Base-by-base conservation (phyloP, 1,140 invertebrate genomes). In the Chlorops oryzae region DNA sequence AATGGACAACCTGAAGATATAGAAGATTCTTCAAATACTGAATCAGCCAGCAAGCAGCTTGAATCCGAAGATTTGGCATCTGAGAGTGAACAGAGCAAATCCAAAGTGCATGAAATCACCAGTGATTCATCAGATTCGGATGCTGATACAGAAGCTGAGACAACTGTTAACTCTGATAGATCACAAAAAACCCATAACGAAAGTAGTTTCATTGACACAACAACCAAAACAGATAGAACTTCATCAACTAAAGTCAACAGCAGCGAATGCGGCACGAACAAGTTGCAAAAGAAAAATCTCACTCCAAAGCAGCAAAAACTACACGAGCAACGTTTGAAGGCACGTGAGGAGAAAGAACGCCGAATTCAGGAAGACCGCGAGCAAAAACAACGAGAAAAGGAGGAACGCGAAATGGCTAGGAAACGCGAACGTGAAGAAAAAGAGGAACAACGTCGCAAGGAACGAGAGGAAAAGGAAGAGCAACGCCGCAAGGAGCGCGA, bases 401-500 rank as follows among this genome's bases (percentile, higher is more conserved):
- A 77, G 55, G 70, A 75, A 49, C 65, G 64, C 27, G 72, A 70
- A 47, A 58, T 70, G 47, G 61, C 65, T 49, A 71, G 61, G 50
- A 65, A 73, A 46, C 58, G 61, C n/a, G 72, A 75, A 32, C 62
- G 64, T 6, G 69, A 72, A 22, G 71, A 76, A 47, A 78, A 76
- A 58, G 74, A 76, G 49, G 75, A 78, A 47, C 70, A 73, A 56
- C 70, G 63, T 9, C 73, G 64, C 40, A 79, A 79, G 59, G 77
- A 81, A 57, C 72, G 62, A 22, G 74, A 78, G 47, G 74, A 77
- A 52, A 80, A 77, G 51, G 76, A 79, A 57, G 73, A 74, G 47
- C 64, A 70, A 44, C 74, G 47, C 6, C 70, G 70, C 18, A 54
- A 58, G 45, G 62, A 65, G 43, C 56, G 61, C 20, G 63, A 61